A percentile compares a stretch with the other conserved stretches of the same genome.
phyloP scores from a whole-genome alignment of 2,113 vertebrate species.

The Sinocyclocheilus maitianheensis region DNA sequence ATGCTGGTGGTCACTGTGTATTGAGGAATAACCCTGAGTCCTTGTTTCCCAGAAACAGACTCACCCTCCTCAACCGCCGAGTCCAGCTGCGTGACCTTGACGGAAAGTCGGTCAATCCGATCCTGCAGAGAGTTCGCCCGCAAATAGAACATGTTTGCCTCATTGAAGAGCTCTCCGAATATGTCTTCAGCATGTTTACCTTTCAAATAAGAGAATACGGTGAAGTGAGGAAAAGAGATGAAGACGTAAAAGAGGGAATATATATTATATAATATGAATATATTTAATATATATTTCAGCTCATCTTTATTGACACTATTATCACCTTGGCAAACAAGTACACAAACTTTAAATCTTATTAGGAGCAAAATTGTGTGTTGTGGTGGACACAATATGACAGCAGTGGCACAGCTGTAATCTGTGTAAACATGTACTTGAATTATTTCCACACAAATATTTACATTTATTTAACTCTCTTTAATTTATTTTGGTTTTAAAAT shows the following conservation, averaged over 20 bases:
- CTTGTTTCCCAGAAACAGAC: conserved; percentile 65
- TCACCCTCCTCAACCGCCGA: conserved; percentile 98
- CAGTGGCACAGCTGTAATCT: not conserved
- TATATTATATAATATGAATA: not conserved
- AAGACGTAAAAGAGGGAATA: not conserved
- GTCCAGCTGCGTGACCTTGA: conserved; percentile 99
- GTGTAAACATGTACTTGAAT: not conserved
- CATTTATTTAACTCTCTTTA: too few species aligned
- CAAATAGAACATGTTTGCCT: conserved; percentile 96
- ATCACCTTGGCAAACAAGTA: not conserved
- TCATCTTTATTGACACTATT: not conserved
- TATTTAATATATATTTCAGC: not conserved
- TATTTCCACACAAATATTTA: not conserved
- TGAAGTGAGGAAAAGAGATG: not conserved
- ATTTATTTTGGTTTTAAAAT: not conserved
- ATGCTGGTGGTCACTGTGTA: not conserved
- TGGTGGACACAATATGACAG: not conserved
- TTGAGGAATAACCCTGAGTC: conserved; percentile 10
- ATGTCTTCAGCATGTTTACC: conserved; percentile 99
- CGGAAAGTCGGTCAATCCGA: conserved; percentile 94
- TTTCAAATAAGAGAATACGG: conserved; percentile 54
- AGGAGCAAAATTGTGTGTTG: not conserved
- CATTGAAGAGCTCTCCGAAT: conserved; percentile 96
- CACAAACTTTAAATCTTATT: not conserved
- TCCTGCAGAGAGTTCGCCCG: conserved; percentile 97